phyloP scores from a whole-genome alignment of 2,113 vertebrate species.

The Odontophorus gujanensis region DNA sequence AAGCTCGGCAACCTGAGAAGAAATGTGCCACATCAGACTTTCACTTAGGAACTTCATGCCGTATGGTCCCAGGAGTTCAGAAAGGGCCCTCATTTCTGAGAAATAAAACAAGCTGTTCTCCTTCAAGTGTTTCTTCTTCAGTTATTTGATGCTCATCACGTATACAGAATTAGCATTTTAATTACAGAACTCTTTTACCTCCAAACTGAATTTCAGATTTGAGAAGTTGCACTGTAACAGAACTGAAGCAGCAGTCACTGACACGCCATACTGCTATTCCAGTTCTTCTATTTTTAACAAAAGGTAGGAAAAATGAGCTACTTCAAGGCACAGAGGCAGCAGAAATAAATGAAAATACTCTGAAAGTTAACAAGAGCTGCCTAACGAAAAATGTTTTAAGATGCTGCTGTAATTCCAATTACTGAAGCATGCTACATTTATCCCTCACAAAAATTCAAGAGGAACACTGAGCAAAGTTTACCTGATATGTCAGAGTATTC shows the following conservation, averaged over 20 bases:
- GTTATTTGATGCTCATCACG: not conserved
- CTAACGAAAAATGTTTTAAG: not conserved
- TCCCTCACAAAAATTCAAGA: not conserved
- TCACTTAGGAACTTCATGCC: slow-evolving; percentile 99
- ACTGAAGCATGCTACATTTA: not conserved
- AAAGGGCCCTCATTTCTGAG: slow-evolving; percentile 97
- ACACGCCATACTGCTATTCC: not conserved
- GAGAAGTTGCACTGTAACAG: not conserved
- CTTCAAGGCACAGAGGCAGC: not conserved
- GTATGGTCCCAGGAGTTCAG: slow-evolving; percentile 97
- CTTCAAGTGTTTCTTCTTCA: not conserved
- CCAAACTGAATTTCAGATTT: not conserved
- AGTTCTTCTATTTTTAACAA: not conserved
- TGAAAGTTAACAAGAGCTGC: not conserved
- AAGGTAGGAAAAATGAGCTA: not conserved
- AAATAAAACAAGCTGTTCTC: slow-evolving; percentile 51
- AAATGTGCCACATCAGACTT: slow-evolving; percentile 99
- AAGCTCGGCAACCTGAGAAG: slow-evolving; percentile 97
- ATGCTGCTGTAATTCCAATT: not conserved
- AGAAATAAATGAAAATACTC: not conserved
- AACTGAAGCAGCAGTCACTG: not conserved
- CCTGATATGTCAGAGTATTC: slow-evolving; percentile 99
- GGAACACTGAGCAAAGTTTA: slow-evolving; percentile 60
- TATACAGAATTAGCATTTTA: not conserved
- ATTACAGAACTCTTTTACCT: not conserved